These are phyloP conservation scores for Serranus cabrilla DNA, from an alignment of 2,797 vertebrate genomes.

Conservation along the genomic window DNA sequence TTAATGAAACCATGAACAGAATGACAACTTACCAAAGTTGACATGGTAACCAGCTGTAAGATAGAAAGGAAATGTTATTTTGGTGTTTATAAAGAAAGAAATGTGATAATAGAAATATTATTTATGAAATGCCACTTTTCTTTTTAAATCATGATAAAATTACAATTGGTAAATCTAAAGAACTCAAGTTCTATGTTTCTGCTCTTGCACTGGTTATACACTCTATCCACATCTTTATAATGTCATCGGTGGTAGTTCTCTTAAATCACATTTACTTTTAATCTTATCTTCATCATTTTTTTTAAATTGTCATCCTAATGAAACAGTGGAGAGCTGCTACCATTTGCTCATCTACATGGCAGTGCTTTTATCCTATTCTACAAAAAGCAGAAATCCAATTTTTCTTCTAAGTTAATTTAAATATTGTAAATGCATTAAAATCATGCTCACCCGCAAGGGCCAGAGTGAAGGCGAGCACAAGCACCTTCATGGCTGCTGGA, in stretches of 20 bases:
- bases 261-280: not conserved
- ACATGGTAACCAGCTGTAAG: constrained; percentile 73
- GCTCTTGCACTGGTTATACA: not conserved
- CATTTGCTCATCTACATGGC: not conserved
- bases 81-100: not conserved
- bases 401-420: constrained; percentile 1
- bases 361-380: not conserved
- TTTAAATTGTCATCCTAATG: too few species aligned
- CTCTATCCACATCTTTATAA: not conserved
- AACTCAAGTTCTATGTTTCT: not conserved
- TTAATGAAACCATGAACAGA: not conserved
- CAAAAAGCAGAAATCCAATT: not conserved
- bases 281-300: too few species aligned
- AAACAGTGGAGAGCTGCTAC: not conserved
- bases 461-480: constrained; percentile 76
- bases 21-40: constrained; percentile 75
- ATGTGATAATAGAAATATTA: not conserved
- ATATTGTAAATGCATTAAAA: not conserved
- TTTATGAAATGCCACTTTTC: not conserved
- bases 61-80: constrained; percentile 29
- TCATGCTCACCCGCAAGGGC: constrained; percentile 78
- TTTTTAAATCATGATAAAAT: not conserved
- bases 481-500: constrained; percentile 76
- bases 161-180: not conserved
- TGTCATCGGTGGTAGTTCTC: not conserved